Evolutionary conservation across 2,888 invertebrate genomes (phyloP), one percentile per base, ranked within the genome.

Genomic region (Phorcus lineatus): DNA sequence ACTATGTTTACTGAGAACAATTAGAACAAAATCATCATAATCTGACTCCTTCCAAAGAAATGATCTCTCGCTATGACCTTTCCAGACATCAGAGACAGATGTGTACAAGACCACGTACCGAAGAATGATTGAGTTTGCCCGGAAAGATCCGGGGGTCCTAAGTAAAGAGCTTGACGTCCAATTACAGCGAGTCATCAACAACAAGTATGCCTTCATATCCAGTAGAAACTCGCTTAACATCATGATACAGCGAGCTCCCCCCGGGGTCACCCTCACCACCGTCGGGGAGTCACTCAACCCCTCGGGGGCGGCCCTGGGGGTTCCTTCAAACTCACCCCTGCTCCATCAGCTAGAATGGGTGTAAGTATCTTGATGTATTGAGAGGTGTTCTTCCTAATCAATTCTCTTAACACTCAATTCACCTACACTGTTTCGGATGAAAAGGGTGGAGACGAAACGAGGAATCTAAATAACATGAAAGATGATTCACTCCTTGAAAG

Each of bases 151-250:
- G 11, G 16, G 36, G 17, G 19, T 70, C 0, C 70, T 70, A 40
- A 70, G 40, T 9, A 70, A 70, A 11, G 40, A 70, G n/a, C 1
- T 31, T n/a, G 40, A 40, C 17, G 28, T 36, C 4, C 70, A 70
- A 16, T 19, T 70, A 19, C 31, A 70, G 17, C 19, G 19, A 40
- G 70, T 70, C 40, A 40, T 70, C 36, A 70, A 70, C 70, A 31
- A 36, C 36, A 70, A 70, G n/a, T 70, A 70, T 19, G 70, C 70
- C 40, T 70, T 70, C 36, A 70, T 70, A 16, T 70, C 70, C 19
- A 40, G 70, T 40, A 36, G 36, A 4, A 31, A n/a, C 70, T 24
- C 70, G 0, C 70, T 70, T 17, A 19, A 40, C 31, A 19, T 31
- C n/a, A 70, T 70, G 70, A 36, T 70, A 36, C 31, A 70, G n/a